These are phyloP conservation scores for Drosophila longiperda DNA, from an alignment of 2,888 invertebrate genomes.

Conservation along the genomic window DNA sequence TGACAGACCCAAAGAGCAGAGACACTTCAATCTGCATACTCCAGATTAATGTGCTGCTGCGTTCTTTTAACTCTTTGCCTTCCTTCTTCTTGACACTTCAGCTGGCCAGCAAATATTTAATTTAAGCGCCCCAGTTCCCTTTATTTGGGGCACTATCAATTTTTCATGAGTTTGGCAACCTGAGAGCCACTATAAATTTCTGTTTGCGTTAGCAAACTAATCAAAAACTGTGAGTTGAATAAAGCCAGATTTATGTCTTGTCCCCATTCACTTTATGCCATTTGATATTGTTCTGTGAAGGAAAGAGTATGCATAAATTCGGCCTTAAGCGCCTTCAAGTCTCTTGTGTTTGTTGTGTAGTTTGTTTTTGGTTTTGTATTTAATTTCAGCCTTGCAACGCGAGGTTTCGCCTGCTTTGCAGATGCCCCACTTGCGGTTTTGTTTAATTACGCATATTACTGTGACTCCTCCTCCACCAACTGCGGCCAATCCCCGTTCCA, in stretches of 20 bases:
- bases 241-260: background rate
- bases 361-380: slow-evolving; percentile 26
- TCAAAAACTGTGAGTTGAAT: slow-evolving; percentile 1
- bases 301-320: slow-evolving; percentile 11
- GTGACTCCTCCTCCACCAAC: slow-evolving; percentile 11
- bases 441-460: slow-evolving; percentile 80
- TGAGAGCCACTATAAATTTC: background rate
- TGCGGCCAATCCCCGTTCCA: slow-evolving; percentile 7
- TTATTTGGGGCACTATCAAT: slow-evolving; percentile 21
- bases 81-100: slow-evolving; percentile 44
- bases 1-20: slow-evolving; percentile 27
- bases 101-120: slow-evolving; percentile 67
- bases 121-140: slow-evolving; percentile 47
- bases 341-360: slow-evolving; percentile 50
- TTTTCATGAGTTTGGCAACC: slow-evolving; percentile 14
- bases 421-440: slow-evolving; percentile 76
- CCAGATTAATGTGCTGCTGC: slow-evolving; percentile 73
- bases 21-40: slow-evolving; percentile 76
- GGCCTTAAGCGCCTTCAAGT: slow-evolving; percentile 5
- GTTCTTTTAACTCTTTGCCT: slow-evolving; percentile 54
- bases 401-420: slow-evolving; percentile 38
- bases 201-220: background rate
- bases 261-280: background rate
- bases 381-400: slow-evolving; percentile 18
- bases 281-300: background rate